Evolutionary conservation across 2,888 invertebrate species (phyloP), one percentile per base, ranked within the genome.

Genomic region (Leptinotarsa peninsularis): DNA sequence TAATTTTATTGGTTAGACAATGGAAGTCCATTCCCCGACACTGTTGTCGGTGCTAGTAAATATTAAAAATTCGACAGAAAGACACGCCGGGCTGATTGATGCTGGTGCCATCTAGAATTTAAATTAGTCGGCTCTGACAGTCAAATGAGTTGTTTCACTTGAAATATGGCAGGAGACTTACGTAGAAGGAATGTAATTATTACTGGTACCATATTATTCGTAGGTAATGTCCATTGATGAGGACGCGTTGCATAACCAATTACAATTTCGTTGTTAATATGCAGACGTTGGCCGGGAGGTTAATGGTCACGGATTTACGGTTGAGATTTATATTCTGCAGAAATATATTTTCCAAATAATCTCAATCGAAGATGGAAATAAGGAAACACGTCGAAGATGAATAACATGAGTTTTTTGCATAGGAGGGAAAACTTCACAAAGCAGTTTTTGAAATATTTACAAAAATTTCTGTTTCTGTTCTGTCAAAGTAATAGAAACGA

Each of bases 1-100:
- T 58, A n/a, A 58, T 13, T 43, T 3, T 43, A 43, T 43, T 10
- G 10, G 2, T 10, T 43, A 10, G 7, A 43, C 43, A 43, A 43
- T 10, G 43, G 13, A 43, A 43, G 43, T 43, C 43, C 7, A 18
- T n/a, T 18, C 58, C 14, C 18, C 58, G 33, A 17, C n/a, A 63
- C 63, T 69, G 69, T 56, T 27, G 18, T 69, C 4, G 17, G 43
- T 56, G 69, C 56, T 33, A 69, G 18, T 69, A 52, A 33, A 54
- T 54, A 56, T 56, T 56, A 69, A 56, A 69, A 54, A 69, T 69
- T 69, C 69, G 54, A 27, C 56, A 50, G 43, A 56, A 33, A 54
- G 33, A 33, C 43, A 69, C n/a, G n/a, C 27, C 27, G 54, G 56
- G 54, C 27, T 69, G 69, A 69, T 69, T 69, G 69, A 69, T 69